Percentiles rank a stretch among this genome's conserved stretches.
These are phyloP conservation scores for Acrossocheilus fasciatus DNA, from an alignment of 2,797 vertebrate genomes.

Conservation along the genomic window DNA sequence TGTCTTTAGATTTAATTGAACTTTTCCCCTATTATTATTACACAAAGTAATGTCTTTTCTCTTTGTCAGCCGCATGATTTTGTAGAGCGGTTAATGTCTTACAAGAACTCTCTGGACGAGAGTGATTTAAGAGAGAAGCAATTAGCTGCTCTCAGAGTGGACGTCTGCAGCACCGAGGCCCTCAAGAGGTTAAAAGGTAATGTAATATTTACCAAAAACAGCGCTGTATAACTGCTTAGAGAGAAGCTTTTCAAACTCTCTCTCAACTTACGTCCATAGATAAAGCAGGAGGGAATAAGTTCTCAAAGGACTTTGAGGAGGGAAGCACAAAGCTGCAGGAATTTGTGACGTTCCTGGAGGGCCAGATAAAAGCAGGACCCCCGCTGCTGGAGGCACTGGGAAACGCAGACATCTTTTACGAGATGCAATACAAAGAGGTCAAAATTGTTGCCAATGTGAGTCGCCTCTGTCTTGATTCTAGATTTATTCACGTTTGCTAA, in stretches of 20 bases:
- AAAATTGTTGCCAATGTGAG: slow-evolving; percentile 98
- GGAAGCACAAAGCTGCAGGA: slow-evolving; percentile 94
- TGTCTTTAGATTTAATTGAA: not conserved
- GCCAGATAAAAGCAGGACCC: slow-evolving; percentile 88
- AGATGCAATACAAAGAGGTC: slow-evolving; percentile 98
- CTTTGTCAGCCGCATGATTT: slow-evolving; percentile 85
- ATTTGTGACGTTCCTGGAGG: slow-evolving; percentile 91
- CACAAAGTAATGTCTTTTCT: not conserved
- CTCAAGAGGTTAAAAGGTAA: slow-evolving; percentile 94
- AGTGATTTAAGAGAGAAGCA: slow-evolving; percentile 94
- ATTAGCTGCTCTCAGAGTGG: slow-evolving; percentile 89
- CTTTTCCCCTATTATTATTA: not conserved
- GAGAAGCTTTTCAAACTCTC: not conserved
- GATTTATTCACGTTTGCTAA: not conserved
- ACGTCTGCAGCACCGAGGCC: slow-evolving; percentile 94
- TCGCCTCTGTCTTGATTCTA: slow-evolving; percentile 36
- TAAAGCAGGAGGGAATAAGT: slow-evolving; percentile 96
- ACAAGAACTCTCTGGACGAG: slow-evolving; percentile 87
- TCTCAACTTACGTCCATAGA: slow-evolving; percentile 73
- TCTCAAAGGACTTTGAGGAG: slow-evolving; percentile 98
- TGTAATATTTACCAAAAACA: not conserved
- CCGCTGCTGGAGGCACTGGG: slow-evolving; percentile 89
- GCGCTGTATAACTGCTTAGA: not conserved
- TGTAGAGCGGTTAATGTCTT: slow-evolving; percentile 85
- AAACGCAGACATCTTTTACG: slow-evolving; percentile 96